A percentile compares a stretch with the other conserved stretches of the same genome.
Evolutionary conservation across 2,888 invertebrate species (phyloP).

Genomic region (Dendrolimus houi): DNA sequence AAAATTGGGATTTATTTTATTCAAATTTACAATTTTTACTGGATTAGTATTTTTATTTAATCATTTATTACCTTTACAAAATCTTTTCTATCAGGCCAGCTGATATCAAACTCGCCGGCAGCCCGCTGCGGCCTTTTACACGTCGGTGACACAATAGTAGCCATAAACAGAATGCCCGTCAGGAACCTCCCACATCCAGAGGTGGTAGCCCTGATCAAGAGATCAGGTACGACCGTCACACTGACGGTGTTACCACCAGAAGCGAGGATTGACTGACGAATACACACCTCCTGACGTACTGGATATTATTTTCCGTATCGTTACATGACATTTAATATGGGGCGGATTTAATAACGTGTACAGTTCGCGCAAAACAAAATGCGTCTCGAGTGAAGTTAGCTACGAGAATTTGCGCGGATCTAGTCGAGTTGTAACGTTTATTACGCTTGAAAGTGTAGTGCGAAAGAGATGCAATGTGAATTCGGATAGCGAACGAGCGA

Average conservation of each 20-base stretch:
- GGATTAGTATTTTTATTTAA: no score
- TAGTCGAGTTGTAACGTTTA: no score
- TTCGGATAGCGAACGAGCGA: no score
- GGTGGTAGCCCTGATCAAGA: conserved; percentile 97
- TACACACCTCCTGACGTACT: not conserved
- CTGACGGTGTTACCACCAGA: conserved; percentile 79
- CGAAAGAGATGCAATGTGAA: no score
- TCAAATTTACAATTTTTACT: no score
- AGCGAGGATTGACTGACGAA: conserved; percentile 21
- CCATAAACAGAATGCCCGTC: conserved; percentile 95
- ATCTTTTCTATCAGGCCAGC: conserved; percentile 80
- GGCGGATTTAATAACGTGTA: not conserved
- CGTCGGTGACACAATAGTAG: conserved; percentile 96
- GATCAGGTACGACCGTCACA: conserved; percentile 93
- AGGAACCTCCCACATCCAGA: conserved; percentile 95
- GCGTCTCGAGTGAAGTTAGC: no score
- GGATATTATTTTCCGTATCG: not conserved
- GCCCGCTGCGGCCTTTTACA: conserved; percentile 93
- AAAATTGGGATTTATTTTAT: no score
- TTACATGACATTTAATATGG: not conserved
- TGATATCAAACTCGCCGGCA: conserved; percentile 97
- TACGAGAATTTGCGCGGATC: no score
- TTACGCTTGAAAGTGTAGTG: no score
- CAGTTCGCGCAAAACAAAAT: no score
- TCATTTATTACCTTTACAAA: no score